Conservation (phyloP, 2,797 vertebrate species). For the Muscicapa striata region DNA sequence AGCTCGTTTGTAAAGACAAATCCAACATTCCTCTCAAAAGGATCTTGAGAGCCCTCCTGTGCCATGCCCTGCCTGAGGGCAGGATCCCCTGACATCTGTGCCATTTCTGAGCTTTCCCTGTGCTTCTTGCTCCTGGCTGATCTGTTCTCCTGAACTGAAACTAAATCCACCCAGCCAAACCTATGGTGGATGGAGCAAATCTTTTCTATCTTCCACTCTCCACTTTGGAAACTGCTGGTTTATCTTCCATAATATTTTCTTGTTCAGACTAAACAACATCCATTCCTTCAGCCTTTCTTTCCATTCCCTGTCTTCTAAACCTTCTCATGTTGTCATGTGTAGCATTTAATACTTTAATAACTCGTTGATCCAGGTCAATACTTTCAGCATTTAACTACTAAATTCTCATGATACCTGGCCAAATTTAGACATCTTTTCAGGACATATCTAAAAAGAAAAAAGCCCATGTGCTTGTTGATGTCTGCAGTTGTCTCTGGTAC, state of each 20-base stretch:
- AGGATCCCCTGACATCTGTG: not conserved
- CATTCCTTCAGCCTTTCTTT: not conserved
- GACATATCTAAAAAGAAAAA: not conserved
- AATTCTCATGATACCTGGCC: rapidly evolving
- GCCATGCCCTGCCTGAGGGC: not conserved
- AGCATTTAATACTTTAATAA: not conserved
- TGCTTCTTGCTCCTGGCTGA: not conserved
- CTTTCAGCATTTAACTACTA: not conserved
- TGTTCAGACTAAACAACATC: not conserved
- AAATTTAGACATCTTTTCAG: not conserved
- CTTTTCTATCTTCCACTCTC: not conserved
- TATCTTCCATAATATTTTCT: not conserved
- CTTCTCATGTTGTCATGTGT: not conserved
- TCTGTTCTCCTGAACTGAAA: not conserved
- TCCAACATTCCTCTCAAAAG: not conserved
- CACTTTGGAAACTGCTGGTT: not conserved
- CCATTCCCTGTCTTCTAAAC: not conserved
- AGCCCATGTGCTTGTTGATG: not conserved
- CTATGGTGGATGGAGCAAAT: not conserved
- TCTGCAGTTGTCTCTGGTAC: not conserved
- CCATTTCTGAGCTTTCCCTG: not conserved
- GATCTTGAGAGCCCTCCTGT: not conserved
- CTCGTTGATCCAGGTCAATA: not conserved
- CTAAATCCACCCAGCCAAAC: not conserved
- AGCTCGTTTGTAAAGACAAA: not conserved